Evolutionary conservation across 2,888 invertebrate species (phyloP).

Genomic region (Therioaphis trifolii): DNA sequence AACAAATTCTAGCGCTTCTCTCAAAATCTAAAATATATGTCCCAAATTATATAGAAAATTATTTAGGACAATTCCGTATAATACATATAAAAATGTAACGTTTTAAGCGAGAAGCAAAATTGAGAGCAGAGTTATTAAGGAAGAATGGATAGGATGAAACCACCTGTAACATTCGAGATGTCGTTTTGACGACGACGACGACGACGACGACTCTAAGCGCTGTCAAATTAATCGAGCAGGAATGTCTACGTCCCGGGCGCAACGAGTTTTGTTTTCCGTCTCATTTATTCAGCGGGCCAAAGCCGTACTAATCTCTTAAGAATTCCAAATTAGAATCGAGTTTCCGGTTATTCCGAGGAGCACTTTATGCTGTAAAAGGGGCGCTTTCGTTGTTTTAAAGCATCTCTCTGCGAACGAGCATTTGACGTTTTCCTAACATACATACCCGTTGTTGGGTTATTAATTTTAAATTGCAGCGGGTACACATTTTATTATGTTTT

Average conservation of each 20-base stretch:
- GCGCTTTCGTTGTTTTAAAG: conserved; percentile 43
- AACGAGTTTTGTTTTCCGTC: conserved; percentile 61
- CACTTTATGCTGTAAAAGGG: conserved; percentile 38
- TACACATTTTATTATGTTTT: background rate
- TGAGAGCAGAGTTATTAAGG: background rate
- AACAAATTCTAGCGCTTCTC: too few species aligned
- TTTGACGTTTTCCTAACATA: conserved; percentile 43
- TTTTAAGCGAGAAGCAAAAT: background rate
- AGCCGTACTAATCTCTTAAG: conserved; percentile 59
- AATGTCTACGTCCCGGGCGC: conserved; percentile 36
- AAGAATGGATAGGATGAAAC: conserved; percentile 1
- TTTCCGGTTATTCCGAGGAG: conserved; percentile 49
- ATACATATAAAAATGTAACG: background rate
- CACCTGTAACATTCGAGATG: conserved; percentile 55
- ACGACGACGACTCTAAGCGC: conserved; percentile 44
- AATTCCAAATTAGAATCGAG: conserved; percentile 62
- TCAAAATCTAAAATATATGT: too few species aligned
- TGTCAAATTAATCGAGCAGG: conserved; percentile 60
- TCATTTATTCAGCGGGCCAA: conserved; percentile 52
- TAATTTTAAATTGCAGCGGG: background rate
- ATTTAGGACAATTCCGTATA: too few species aligned
- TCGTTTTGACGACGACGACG: too few species aligned
- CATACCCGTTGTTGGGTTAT: background rate
- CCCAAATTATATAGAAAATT: too few species aligned
- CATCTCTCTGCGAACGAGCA: conserved; percentile 24